Evolutionary conservation across 1,140 invertebrate genomes (phyloP).

Genomic region (Trichonephila clavata): DNA sequence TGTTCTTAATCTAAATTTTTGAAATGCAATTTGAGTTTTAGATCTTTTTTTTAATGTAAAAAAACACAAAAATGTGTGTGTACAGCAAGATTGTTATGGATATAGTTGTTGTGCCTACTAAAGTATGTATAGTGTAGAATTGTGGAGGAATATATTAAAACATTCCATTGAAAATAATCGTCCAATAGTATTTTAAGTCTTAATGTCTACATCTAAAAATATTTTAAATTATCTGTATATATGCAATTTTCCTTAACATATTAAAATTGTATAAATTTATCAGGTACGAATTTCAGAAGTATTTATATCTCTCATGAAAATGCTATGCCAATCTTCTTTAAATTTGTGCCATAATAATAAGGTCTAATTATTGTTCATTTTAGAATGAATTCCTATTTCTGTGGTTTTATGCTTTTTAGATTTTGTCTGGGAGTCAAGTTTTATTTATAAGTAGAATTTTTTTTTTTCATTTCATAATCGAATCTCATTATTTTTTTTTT

Average conservation of each 20-base stretch:
- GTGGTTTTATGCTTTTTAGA: neutral
- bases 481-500: neutral
- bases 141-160: neutral
- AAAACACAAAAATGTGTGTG: neutral
- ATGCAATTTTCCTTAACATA: neutral
- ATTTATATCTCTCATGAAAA: neutral
- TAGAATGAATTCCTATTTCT: neutral
- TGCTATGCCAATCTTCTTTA: neutral
- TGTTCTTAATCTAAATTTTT: neutral
- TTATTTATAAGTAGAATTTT: neutral
- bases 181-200: neutral
- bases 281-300: neutral
- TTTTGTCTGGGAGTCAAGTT: neutral
- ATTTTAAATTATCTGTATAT: neutral
- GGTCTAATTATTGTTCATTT: neutral
- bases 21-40: neutral
- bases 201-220: neutral
- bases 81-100: neutral
- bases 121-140: neutral
- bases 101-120: neutral
- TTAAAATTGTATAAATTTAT: neutral
- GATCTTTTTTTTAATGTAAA: neutral
- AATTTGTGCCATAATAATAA: constrained; percentile 16
- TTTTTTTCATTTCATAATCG: neutral
- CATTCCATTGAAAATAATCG: constrained; percentile 10